Percentiles rank a stretch among this genome's conserved stretches.
Evolutionary conservation across 2,888 invertebrate genomes (phyloP).

Genomic region (Scaptomyza reducta): DNA sequence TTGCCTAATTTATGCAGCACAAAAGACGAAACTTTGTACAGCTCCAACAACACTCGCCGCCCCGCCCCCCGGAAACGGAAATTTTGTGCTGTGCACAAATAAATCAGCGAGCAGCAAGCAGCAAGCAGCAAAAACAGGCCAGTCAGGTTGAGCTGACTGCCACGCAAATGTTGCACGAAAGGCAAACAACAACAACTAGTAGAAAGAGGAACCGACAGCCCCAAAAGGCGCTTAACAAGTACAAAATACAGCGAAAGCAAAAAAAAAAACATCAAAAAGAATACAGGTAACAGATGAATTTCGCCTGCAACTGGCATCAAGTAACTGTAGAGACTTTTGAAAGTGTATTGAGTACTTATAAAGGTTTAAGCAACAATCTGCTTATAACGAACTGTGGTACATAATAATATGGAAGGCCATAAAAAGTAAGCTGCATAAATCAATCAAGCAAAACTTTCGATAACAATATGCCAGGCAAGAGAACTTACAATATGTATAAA

Average conservation of each 20-base stretch:
- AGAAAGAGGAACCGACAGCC: constrained; percentile 37
- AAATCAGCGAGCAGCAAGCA: constrained; percentile 66
- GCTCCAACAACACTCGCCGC: no score
- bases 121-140: constrained; percentile 45
- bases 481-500: neutral
- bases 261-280: neutral
- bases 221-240: constrained; percentile 38
- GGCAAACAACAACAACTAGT: constrained; percentile 55
- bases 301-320: constrained; percentile 20
- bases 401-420: neutral
- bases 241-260: no score
- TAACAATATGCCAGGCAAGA: neutral
- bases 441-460: neutral
- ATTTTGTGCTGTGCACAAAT: constrained; percentile 79
- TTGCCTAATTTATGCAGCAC: constrained; percentile 78
- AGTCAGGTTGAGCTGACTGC: constrained; percentile 57
- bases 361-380: neutral
- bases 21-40: constrained; percentile 61
- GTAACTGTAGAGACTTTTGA: no score
- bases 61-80: constrained; percentile 80
- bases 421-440: neutral
- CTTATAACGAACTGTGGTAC: neutral
- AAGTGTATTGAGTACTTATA: neutral
- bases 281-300: constrained; percentile 8
- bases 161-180: constrained; percentile 72